Conservation (phyloP, 2,888 invertebrate species). For the Abscondita cerata region DNA sequence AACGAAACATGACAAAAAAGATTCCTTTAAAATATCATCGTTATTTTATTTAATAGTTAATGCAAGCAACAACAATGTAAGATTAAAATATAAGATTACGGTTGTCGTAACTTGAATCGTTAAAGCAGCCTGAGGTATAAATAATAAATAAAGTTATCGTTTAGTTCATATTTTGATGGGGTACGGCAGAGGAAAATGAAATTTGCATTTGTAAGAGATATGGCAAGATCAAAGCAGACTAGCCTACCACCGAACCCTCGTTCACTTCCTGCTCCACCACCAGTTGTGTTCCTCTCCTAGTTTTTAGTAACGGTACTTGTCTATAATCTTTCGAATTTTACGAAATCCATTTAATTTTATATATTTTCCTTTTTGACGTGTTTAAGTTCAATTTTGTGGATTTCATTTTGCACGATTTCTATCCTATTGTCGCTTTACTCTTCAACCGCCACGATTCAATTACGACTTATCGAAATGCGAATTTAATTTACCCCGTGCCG, state of each 20-base stretch:
- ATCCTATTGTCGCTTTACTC: too few relatives aligned
- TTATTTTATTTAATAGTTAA: neutral
- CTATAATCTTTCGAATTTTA: slow-evolving; percentile 13
- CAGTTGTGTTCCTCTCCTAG: slow-evolving; percentile 38
- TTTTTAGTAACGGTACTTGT: slow-evolving; percentile 41
- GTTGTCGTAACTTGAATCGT: slow-evolving; percentile 42
- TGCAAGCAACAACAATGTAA: neutral
- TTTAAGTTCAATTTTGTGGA: too few relatives aligned
- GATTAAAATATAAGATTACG: slow-evolving; percentile 16
- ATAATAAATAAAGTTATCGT: slow-evolving; percentile 70
- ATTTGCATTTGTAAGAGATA: slow-evolving; percentile 64
- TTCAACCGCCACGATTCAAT: too few relatives aligned
- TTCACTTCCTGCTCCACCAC: slow-evolving; percentile 33
- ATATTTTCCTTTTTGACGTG: too few relatives aligned
- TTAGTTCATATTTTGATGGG: slow-evolving; percentile 68
- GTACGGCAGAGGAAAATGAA: slow-evolving; percentile 61
- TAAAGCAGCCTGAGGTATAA: slow-evolving; percentile 61
- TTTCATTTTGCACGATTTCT: too few relatives aligned
- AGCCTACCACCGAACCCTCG: slow-evolving; percentile 44
- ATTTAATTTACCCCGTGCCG: too few relatives aligned
- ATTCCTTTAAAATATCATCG: neutral
- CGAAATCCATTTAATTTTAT: neutral
- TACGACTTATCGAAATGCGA: too few relatives aligned
- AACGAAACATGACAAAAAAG: slow-evolving; percentile 10
- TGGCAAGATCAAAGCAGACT: slow-evolving; percentile 60